These are phyloP conservation scores for Chloroceryle aenea DNA, from an alignment of 2,113 vertebrate genomes.

Conservation along the genomic window DNA sequence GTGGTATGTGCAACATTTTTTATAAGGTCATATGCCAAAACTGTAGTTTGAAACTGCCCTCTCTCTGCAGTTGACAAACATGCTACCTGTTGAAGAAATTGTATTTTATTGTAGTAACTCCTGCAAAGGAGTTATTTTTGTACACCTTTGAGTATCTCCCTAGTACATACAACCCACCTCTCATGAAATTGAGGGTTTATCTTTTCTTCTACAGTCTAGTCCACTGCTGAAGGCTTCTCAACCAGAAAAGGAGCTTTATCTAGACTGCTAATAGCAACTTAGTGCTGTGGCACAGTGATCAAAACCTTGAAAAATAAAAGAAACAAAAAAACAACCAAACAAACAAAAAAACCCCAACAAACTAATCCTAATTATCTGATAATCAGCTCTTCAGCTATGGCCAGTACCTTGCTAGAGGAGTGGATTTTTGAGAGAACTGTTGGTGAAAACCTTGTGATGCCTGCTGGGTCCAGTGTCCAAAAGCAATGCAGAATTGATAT, in stretches of 20 bases:
- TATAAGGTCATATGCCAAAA: neutral
- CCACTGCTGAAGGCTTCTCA: neutral
- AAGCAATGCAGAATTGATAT: neutral
- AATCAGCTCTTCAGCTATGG: neutral
- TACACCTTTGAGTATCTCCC: neutral
- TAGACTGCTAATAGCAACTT: neutral
- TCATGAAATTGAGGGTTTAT: neutral
- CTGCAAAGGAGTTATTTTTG: neutral
- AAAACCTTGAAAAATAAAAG: neutral
- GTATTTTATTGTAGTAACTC: neutral
- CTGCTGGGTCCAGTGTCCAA: neutral
- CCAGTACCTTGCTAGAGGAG: neutral
- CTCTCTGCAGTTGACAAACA: neutral
- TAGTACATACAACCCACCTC: neutral
- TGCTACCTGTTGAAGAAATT: neutral
- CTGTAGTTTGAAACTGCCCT: neutral
- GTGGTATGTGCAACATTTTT: neutral
- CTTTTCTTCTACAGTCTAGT: neutral
- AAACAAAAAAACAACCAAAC: neutral
- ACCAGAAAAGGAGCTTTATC: neutral
- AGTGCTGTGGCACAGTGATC: neutral
- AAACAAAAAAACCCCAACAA: neutral
- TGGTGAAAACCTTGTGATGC: neutral
- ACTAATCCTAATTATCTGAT: neutral
- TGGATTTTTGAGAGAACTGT: neutral